Conservation (phyloP, 1,140 invertebrate genomes). For the Acyrthosiphon pisum region DNA sequence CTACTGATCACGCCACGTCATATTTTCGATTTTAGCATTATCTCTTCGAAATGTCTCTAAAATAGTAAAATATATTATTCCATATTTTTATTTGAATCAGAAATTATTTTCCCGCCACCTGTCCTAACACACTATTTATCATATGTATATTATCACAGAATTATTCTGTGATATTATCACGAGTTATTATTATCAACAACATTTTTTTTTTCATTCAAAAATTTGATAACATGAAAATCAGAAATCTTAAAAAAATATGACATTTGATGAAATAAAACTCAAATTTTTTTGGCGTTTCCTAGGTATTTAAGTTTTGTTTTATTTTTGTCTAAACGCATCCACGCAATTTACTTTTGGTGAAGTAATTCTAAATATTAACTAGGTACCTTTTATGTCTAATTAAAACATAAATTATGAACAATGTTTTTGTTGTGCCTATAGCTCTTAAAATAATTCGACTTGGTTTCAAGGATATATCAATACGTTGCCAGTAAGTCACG, state of each 20-base stretch:
- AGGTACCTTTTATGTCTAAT: neutral
- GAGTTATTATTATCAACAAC: neutral
- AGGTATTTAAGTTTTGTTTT: too few species aligned
- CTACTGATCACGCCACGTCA: too few species aligned
- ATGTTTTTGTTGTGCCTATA: neutral
- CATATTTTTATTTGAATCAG: too few species aligned
- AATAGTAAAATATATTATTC: too few species aligned
- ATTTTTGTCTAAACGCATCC: neutral
- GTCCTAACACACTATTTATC: neutral
- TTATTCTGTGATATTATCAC: too few species aligned
- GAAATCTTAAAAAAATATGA: neutral
- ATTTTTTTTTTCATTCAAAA: neutral
- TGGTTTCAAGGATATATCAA: constrained; percentile 16
- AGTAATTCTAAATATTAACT: neutral
- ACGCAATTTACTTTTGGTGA: neutral
- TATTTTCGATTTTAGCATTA: neutral
- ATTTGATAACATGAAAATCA: neutral
- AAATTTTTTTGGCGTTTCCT: too few species aligned
- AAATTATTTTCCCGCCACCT: neutral
- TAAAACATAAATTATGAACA: constrained; percentile 1
- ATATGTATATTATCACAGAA: neutral
- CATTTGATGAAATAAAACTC: neutral
- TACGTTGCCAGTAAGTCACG: constrained; percentile 33
- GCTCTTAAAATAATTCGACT: neutral
- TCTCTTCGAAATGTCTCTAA: neutral